A percentile compares a stretch with the other conserved stretches of the same genome.
These are phyloP conservation scores for Tanytarsus gracilentus DNA, from an alignment of 2,888 invertebrate species.

Conservation along the genomic window DNA sequence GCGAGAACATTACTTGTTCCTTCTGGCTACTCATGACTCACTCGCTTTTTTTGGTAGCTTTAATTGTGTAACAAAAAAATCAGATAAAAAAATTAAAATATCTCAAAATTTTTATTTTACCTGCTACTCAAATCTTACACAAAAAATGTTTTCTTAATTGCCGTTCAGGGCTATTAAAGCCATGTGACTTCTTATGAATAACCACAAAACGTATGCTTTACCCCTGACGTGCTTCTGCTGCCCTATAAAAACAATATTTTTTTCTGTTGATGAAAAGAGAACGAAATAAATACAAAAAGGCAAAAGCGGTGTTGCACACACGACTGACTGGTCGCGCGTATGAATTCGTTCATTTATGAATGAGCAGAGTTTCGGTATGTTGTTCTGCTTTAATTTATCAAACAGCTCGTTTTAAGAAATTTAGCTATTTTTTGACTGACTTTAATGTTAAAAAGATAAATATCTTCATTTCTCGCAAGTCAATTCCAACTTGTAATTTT, in stretches of 20 bases:
- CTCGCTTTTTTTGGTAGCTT: background rate
- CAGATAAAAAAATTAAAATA: background rate
- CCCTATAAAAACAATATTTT: conserved; percentile 38
- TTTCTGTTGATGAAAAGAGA: too few relatives aligned
- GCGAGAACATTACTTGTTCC: conserved; percentile 13
- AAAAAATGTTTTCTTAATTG: too few relatives aligned
- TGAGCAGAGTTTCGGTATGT: conserved; percentile 19
- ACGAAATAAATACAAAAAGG: too few relatives aligned
- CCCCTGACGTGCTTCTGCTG: conserved; percentile 35
- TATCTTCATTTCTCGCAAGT: too few relatives aligned
- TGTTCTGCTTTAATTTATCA: conserved; percentile 6
- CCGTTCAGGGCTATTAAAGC: too few relatives aligned
- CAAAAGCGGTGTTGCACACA: conserved; percentile 40
- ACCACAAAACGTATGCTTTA: background rate
- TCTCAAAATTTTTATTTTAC: background rate
- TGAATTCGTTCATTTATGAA: conserved; percentile 33
- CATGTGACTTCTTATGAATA: too few relatives aligned
- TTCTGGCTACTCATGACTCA: conserved; percentile 22
- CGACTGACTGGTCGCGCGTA: conserved; percentile 42
- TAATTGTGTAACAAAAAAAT: conserved; percentile 16
- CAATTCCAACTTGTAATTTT: background rate
- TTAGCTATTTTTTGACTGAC: background rate
- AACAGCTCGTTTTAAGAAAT: too few relatives aligned
- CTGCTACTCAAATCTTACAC: background rate
- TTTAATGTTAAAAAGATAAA: too few relatives aligned